These are phyloP conservation scores for Catamblyrhynchus diadema DNA, from an alignment of 2,797 vertebrate genomes.

Conservation along the genomic window DNA sequence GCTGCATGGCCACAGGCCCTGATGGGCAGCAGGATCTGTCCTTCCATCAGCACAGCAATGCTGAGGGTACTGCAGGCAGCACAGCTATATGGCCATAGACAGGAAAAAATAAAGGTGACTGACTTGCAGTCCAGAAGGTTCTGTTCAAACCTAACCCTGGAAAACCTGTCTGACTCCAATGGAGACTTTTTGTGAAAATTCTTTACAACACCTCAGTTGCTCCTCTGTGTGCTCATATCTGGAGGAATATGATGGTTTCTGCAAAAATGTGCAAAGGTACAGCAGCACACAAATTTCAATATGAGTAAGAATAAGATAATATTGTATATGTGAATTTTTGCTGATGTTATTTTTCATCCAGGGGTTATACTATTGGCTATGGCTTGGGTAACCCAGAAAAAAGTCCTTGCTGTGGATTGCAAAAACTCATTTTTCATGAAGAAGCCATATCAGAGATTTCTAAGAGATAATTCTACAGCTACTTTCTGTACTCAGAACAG, in stretches of 20 bases:
- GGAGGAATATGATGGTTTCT: not conserved
- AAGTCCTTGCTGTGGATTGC: not conserved
- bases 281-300: not conserved
- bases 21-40: not conserved
- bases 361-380: not conserved
- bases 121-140: not conserved
- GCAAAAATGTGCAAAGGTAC: not conserved
- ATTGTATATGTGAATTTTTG: not conserved
- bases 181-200: not conserved
- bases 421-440: not conserved
- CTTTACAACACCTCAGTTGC: not conserved
- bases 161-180: not conserved
- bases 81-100: not conserved
- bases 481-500: not conserved
- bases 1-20: not conserved
- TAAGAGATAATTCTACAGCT: not conserved
- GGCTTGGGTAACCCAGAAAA: not conserved
- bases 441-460: not conserved
- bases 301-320: not conserved
- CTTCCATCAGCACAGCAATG: not conserved
- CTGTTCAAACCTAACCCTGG: not conserved
- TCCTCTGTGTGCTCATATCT: not conserved
- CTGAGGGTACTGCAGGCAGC: not conserved
- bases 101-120: not conserved
- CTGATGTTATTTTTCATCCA: not conserved